These are phyloP conservation scores for Bufo gargarizans DNA, from an alignment of 2,113 vertebrate species.

Conservation along the genomic window DNA sequence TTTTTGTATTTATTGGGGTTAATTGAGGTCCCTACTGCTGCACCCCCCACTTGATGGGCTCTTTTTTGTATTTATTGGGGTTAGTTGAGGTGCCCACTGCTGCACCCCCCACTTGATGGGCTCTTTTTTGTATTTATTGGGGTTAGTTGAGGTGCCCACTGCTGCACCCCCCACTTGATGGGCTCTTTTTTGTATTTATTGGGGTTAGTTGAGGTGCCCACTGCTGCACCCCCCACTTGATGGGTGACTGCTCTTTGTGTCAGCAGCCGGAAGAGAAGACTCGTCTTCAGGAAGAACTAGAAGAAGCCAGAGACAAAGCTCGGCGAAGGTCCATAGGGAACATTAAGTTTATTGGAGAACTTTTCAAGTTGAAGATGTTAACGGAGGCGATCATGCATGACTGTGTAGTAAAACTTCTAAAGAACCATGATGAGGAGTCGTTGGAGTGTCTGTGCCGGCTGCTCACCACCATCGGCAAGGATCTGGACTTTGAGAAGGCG, in stretches of 20 bases:
- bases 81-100: too few species aligned
- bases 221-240: not conserved
- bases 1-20: too few species aligned
- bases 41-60: too few species aligned
- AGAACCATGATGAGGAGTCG: conserved; percentile 95
- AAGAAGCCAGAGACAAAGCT: conserved; percentile 94
- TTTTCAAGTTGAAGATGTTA: conserved; percentile 98
- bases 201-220: not conserved
- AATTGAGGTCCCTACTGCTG: too few species aligned
- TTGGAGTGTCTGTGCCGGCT: conserved; percentile 94
- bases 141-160: too few species aligned
- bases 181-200: not conserved
- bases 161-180: too few species aligned
- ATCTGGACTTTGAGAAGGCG: conserved; percentile 97
- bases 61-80: too few species aligned
- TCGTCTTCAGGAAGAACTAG: conserved; percentile 87
- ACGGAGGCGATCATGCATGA: conserved; percentile 99
- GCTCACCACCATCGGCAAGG: conserved; percentile 96
- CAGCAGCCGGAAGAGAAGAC: conserved; percentile 85
- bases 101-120: too few species aligned
- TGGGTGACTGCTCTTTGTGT: conserved; percentile 23
- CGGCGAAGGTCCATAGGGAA: conserved; percentile 94
- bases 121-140: too few species aligned
- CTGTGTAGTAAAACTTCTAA: conserved; percentile 95
- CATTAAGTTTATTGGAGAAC: conserved; percentile 96